Conservation (phyloP, 2,113 vertebrate genomes). For the Vimba vimba region DNA sequence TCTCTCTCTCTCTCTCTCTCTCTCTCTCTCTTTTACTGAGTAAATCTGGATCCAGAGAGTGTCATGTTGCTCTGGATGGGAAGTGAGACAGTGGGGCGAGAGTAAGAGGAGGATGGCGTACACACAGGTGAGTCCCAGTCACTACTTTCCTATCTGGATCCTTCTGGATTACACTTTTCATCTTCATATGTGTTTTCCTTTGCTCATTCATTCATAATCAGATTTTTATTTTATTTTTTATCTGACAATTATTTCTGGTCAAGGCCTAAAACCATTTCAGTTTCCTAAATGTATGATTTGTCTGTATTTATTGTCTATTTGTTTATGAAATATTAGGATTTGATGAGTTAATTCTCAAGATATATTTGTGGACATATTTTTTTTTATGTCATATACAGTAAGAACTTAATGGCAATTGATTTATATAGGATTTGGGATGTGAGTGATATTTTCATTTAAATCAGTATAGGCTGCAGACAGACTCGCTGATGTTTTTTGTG, state of each 20-base stretch:
- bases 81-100: constrained; percentile 37
- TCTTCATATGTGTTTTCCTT: not conserved
- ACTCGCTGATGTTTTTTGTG: not conserved
- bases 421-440: not conserved
- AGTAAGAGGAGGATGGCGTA: constrained; percentile 59
- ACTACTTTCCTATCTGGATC: constrained; percentile 1
- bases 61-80: constrained; percentile 49
- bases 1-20: constrained; percentile 2
- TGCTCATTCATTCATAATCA: not conserved
- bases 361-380: not conserved
- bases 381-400: not conserved
- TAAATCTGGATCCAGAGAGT: constrained; percentile 34
- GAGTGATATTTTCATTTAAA: not conserved
- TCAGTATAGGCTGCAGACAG: not conserved
- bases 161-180: not conserved
- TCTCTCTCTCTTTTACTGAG: not conserved
- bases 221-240: not conserved
- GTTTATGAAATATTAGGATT: not conserved
- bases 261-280: not conserved
- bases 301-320: not conserved
- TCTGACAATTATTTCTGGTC: not conserved
- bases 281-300: not conserved
- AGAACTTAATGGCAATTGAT: not conserved
- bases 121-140: constrained; percentile 57
- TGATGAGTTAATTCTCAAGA: too few species aligned